Conservation (phyloP, 2,797 vertebrate genomes). For the Siniperca scherzeri region DNA sequence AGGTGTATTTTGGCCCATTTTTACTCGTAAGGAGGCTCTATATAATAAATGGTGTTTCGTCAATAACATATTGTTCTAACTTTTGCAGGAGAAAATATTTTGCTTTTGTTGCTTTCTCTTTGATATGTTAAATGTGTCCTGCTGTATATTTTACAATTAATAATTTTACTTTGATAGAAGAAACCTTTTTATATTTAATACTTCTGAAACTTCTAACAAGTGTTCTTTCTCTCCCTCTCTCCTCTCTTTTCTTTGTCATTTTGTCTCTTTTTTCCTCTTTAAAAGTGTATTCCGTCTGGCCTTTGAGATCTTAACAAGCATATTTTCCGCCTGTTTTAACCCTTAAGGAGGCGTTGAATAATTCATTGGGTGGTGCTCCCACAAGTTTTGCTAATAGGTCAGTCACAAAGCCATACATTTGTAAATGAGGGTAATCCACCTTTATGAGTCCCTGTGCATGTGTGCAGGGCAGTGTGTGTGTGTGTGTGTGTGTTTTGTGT, state of each 20-base stretch:
- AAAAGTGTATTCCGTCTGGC: constrained; percentile 46
- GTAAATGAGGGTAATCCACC: constrained; percentile 82
- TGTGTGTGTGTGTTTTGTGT: constrained; percentile 51
- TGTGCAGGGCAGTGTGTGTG: constrained; percentile 28
- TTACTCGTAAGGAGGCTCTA: constrained; percentile 31
- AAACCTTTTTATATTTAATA: constrained; percentile 15
- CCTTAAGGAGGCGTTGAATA: constrained; percentile 77
- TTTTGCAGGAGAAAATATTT: constrained; percentile 8
- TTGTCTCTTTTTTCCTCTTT: constrained; percentile 31
- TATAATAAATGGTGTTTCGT: constrained; percentile 59
- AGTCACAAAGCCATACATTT: constrained; percentile 81
- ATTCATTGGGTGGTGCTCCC: constrained; percentile 71
- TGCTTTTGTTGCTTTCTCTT: constrained; percentile 4
- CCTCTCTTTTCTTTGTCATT: not conserved
- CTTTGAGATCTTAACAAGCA: constrained; percentile 66
- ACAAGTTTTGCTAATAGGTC: constrained; percentile 70
- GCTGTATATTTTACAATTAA: not conserved
- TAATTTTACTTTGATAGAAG: not conserved
- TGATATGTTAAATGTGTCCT: not conserved
- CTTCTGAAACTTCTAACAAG: constrained; percentile 11
- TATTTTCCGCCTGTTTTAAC: constrained; percentile 81
- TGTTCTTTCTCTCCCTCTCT: too few species aligned
- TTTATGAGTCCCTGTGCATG: constrained; percentile 59
- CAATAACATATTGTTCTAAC: constrained; percentile 37
- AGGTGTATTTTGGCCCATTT: constrained; percentile 42